phyloP scores from a whole-genome alignment of 2,113 vertebrate genomes.

The Coturnix japonica region DNA sequence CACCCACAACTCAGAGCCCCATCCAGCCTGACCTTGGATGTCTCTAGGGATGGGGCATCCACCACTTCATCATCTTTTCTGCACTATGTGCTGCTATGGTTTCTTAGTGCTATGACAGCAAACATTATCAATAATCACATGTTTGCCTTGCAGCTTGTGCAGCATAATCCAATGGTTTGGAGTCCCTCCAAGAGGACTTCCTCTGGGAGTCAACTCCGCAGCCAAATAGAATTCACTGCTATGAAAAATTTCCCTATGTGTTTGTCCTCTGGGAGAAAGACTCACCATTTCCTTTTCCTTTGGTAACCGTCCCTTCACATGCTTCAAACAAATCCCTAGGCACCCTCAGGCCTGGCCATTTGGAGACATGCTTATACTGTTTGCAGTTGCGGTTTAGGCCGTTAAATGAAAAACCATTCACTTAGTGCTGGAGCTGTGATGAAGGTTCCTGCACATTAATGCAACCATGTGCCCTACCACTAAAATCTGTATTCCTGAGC shows the following conservation, averaged over 20 bases:
- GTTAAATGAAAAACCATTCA: neutral
- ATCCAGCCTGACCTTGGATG: too few species aligned
- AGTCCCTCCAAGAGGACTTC: constrained; percentile 37
- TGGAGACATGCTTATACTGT: neutral
- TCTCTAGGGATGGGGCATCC: too few species aligned
- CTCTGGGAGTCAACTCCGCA: neutral
- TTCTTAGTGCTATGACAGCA: neutral
- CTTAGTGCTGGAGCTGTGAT: neutral
- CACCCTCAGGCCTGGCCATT: neutral
- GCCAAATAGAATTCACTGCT: neutral
- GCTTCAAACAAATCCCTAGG: neutral
- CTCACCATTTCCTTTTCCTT: neutral
- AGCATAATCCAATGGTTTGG: neutral
- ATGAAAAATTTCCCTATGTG: neutral
- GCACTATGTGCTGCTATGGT: neutral
- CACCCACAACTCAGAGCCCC: too few species aligned
- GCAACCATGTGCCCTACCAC: fast-evolving
- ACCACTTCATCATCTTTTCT: neutral
- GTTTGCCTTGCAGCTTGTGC: neutral
- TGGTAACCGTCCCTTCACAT: neutral
- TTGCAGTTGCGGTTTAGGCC: neutral
- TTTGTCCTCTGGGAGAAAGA: neutral
- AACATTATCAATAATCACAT: neutral
- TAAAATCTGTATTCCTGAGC: neutral
- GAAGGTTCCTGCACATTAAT: neutral